Evolutionary conservation across 2,888 invertebrate species (phyloP).

Genomic region (Emmelina monodactyla): DNA sequence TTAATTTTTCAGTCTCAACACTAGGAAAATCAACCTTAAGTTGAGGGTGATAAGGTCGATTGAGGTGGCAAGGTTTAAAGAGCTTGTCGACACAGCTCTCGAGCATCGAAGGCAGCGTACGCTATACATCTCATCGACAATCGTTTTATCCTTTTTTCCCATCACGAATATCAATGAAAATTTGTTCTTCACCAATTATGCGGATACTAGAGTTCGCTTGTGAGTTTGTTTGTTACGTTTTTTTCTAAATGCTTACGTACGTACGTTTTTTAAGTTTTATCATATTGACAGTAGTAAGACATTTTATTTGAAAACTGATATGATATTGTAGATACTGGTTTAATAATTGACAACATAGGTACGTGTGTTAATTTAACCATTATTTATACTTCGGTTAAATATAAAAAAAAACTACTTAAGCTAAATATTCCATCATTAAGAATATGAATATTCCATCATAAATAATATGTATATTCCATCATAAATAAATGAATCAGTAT

Average conservation of each 20-base stretch:
- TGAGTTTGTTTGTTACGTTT: slow-evolving; percentile 16
- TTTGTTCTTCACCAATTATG: slow-evolving; percentile 60
- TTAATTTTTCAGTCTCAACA: slow-evolving; percentile 11
- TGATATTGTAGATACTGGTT: no score
- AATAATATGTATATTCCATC: no score
- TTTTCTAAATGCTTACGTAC: slow-evolving; percentile 7
- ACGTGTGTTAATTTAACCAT: no score
- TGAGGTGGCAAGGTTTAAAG: slow-evolving; percentile 13
- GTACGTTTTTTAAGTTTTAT: slow-evolving; percentile 26
- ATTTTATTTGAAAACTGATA: no score
- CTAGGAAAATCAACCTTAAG: slow-evolving; percentile 20
- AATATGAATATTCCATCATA: no score
- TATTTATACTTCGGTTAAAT: no score
- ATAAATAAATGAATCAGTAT: slow-evolving; percentile 11
- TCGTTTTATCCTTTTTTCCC: slow-evolving; percentile 57
- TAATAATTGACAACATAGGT: no score
- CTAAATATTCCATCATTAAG: no score
- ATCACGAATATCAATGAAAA: slow-evolving; percentile 64
- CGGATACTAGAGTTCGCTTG: slow-evolving; percentile 45
- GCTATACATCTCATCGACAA: slow-evolving; percentile 54
- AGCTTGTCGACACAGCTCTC: slow-evolving; percentile 29
- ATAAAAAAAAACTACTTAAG: no score
- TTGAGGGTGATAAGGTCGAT: slow-evolving; percentile 7
- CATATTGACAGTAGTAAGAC: no score
- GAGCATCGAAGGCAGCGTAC: slow-evolving; percentile 47